Evolutionary conservation across 2,797 vertebrate genomes (phyloP), one percentile per base, ranked within the genome.

Genomic region (Hafferia zeledoni): DNA sequence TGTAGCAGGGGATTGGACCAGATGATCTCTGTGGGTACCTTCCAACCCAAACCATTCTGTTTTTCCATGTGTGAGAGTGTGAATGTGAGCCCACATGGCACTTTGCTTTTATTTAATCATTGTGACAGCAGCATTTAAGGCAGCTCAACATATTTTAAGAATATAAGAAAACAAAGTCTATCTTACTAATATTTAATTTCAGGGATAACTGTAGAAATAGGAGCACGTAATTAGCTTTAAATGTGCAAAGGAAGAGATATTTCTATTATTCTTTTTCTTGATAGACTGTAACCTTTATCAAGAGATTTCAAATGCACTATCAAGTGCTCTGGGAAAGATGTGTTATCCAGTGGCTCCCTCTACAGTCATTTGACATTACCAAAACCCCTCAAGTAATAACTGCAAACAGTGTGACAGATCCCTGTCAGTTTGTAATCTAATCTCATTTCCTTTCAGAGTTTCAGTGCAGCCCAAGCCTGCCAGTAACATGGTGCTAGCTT

Each of bases 341-440:
- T 71, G 64, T 91, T 94, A 76, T 35, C 55, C 85, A 65, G 55
- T 55, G 59, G 95, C 96, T 96, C 95, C 91, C 95, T 91, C 94
- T 96, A 50, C 76, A 91, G 96, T 72, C 70, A 76, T 44, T 79
- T 79, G 52, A 50, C 35, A 13, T 84, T 33, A 52, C 37, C 7
- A 27, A 63, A 60, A 35, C 6, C 2, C 4, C 10, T 10, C 44
- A 60, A 13, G 41, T 3, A 63, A 43, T 30, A 31, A 70, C n/a
- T 67, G 41, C 41, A 43, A 43, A 17, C 8, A 72, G 43, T 8
- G 9, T 10, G 44, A 49, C 50, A 75, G 31, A 43, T n/a, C 22
- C 55, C 67, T 84, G 46, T 31, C 79, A 41, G 28, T 75, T 85
- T 50, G 2, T 18, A 35, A 55, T 33, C 72, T 35, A 59, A 74